Evolutionary conservation across 2,113 vertebrate species (phyloP).

Genomic region (Albula goreensis): DNA sequence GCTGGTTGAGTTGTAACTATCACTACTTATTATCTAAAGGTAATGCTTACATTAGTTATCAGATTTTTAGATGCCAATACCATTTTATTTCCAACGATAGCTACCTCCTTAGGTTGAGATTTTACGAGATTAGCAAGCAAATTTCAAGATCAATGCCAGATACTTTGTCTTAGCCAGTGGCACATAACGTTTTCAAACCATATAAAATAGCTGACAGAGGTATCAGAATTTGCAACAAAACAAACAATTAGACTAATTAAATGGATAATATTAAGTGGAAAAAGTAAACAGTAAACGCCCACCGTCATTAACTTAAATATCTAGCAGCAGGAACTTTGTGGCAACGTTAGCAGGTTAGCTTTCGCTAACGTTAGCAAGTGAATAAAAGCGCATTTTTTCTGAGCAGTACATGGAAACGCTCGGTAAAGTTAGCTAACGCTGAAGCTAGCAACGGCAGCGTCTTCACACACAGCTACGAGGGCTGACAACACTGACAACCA

Average conservation of each 20-base stretch:
- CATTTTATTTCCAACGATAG: no score
- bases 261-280: not conserved
- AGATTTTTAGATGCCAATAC: no score
- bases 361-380: not conserved
- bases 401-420: not conserved
- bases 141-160: no score
- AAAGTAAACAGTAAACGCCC: not conserved
- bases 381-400: not conserved
- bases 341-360: not conserved
- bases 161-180: no score
- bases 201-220: no score
- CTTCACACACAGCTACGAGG: not conserved
- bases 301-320: not conserved
- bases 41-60: no score
- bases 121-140: no score
- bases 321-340: not conserved
- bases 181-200: no score
- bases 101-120: no score
- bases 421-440: not conserved
- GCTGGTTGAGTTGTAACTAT: no score
- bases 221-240: not conserved
- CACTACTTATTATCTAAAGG: no score
- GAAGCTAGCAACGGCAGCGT: not conserved
- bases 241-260: not conserved
- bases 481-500: slow-evolving; percentile 1